A percentile compares a stretch with the other conserved stretches of the same genome.
Evolutionary conservation across 64 coral and sea anemone genomes (phyloP).

Genomic region (Dendronephthya gigantea): DNA sequence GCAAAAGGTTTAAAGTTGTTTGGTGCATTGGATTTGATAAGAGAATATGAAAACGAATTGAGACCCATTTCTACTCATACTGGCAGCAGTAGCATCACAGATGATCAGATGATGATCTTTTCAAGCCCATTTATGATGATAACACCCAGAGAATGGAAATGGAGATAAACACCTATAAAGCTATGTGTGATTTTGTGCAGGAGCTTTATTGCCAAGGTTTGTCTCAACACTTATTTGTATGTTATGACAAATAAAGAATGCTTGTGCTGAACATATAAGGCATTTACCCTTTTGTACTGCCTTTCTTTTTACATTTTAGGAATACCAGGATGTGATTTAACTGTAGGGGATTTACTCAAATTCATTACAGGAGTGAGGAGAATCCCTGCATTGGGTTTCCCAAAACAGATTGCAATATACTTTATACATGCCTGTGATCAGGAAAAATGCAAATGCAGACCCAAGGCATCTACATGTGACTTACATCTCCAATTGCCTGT

Average conservation of each 20-base stretch:
- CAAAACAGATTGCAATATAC: conserved; percentile 5
- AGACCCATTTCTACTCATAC: not conserved
- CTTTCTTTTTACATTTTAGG: not conserved
- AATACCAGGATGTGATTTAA: not conserved
- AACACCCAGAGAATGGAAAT: not conserved
- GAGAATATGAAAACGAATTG: not conserved
- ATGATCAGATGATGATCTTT: not conserved
- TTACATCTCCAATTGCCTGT: conserved; percentile 3
- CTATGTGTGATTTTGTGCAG: conserved; percentile 14
- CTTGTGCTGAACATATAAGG: not conserved
- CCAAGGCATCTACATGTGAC: conserved; percentile 8
- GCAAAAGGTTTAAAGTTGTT: conserved; percentile 7
- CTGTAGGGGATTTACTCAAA: not conserved
- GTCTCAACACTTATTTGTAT: not conserved
- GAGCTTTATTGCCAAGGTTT: not conserved
- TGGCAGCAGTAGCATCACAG: not conserved
- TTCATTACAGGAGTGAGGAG: conserved; percentile 17
- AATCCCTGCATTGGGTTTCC: conserved; percentile 9
- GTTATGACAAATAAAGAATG: not conserved
- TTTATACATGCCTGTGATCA: conserved; percentile 5
- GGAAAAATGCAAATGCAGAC: not conserved
- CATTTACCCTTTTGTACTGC: not conserved
- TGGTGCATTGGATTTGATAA: not conserved
- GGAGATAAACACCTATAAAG: conserved; percentile 8
- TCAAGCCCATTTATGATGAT: not conserved